phyloP scores from a whole-genome alignment of 2,113 vertebrate genomes.

The Burhinus bistriatus region DNA sequence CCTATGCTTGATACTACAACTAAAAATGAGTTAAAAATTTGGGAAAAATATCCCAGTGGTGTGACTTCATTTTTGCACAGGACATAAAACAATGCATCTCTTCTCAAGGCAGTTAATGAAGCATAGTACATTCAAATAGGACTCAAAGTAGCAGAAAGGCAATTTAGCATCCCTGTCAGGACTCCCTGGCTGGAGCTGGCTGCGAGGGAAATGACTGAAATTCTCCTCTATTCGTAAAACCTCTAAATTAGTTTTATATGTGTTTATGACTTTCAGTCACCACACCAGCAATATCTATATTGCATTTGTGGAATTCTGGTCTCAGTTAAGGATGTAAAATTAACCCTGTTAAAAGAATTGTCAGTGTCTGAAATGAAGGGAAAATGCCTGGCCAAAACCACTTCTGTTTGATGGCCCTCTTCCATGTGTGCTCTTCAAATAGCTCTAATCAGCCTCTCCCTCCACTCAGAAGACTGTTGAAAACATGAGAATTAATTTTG shows the following conservation, averaged over 20 bases:
- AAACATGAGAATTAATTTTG: constrained; percentile 22
- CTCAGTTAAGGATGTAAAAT: not conserved
- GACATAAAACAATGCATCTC: not conserved
- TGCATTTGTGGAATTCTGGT: not conserved
- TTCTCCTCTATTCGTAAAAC: not conserved
- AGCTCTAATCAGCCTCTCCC: not conserved
- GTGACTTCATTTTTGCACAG: not conserved
- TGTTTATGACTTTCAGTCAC: not conserved
- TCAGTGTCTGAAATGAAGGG: not conserved
- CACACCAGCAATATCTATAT: not conserved
- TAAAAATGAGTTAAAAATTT: not conserved
- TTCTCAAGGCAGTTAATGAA: not conserved
- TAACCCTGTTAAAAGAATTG: not conserved
- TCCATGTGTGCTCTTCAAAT: constrained; percentile 13
- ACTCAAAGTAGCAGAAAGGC: not conserved
- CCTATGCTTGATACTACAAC: not conserved
- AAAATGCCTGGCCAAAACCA: not conserved
- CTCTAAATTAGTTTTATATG: not conserved
- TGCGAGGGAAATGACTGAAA: not conserved
- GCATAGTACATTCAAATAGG: not conserved
- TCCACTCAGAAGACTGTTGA: not conserved
- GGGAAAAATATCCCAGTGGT: not conserved
- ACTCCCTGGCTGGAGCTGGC: not conserved
- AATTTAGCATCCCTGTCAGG: not conserved
- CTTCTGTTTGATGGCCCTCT: constrained; percentile 1